Evolutionary conservation across 2,888 invertebrate genomes (phyloP), one percentile per base, ranked within the genome.

Genomic region (Pammene aurita): DNA sequence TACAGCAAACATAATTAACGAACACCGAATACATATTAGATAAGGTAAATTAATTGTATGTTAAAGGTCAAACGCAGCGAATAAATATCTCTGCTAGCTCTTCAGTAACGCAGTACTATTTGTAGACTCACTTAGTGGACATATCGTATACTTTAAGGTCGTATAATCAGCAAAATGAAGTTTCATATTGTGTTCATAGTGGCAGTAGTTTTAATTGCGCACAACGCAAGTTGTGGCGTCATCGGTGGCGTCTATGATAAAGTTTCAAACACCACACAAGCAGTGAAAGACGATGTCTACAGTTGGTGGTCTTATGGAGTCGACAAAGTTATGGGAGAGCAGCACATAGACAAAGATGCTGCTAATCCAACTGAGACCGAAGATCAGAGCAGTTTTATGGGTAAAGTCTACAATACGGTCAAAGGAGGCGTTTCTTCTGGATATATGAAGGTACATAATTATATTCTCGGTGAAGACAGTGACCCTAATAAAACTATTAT

Each of bases 241-340:
- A 55, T 75, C n/a, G 71, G 72, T 5, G 66, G 60, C 18, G 65
- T 72, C 6, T 67, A 71, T 52, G 73, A 71, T 5, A 72, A 64
- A 44, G 71, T 74, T 5, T 70, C 68, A 50, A 73, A 75, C 55
- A 74, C 73, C 14, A 72, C 74, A 4, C 50, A 57, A 48, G 71
- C 54, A 18, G 48, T 75, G 2, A 75, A 65, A 61, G 67, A 72
- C 11, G 74, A 74, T 26, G 56, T 76, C 0, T 70, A 71, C 11
- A 67, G 71, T 7, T 71, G 71, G 62, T 71, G 72, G 52, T 46
- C 66, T 10, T 73, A 70, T 26, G 75, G 77, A 18, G 52, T 58
- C 2, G 75, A 74, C 26, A 73, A 67, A 16, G 35, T 74, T 7
- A 56, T 74, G 10, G 68, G 63, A 52, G 74, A 58, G 50, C n/a